Percentiles rank a stretch among this genome's conserved stretches.
phyloP scores from a whole-genome alignment of 1,140 invertebrate species.

The Drosophila teissieri region DNA sequence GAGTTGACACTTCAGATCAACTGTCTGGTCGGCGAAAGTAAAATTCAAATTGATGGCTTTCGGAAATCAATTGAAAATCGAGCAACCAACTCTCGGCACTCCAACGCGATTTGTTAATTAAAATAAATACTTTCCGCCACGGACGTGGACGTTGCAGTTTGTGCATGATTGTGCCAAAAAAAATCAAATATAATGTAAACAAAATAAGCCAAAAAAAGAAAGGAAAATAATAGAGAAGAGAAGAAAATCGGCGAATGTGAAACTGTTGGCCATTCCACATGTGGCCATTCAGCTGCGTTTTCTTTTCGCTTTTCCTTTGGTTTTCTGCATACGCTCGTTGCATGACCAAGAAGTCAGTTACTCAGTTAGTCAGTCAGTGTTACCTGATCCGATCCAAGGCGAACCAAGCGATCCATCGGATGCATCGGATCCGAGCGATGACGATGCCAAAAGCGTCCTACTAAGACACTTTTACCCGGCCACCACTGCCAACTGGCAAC shows the following conservation, averaged over 20 bases:
- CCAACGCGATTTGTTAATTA: constrained; percentile 72
- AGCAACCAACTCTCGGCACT: constrained; percentile 47
- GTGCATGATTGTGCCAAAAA: constrained; percentile 32
- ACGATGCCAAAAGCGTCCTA: constrained; percentile 73
- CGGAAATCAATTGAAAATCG: constrained; percentile 66
- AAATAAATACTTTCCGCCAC: constrained; percentile 81
- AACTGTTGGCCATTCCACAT: constrained; percentile 42
- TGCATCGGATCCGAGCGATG: constrained; percentile 33
- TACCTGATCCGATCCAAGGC: constrained; percentile 42
- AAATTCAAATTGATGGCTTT: constrained; percentile 66
- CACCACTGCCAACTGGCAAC: constrained; percentile 27
- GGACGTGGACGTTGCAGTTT: constrained; percentile 13
- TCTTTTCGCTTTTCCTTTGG: constrained; percentile 69
- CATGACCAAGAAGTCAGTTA: constrained; percentile 75
- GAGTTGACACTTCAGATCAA: constrained; percentile 1
- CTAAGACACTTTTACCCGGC: constrained; percentile 62
- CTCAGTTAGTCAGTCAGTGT: constrained; percentile 64
- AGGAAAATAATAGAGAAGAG: constrained; percentile 34
- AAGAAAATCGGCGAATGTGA: constrained; percentile 50
- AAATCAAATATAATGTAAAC: constrained; percentile 17
- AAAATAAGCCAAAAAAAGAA: constrained; percentile 22
- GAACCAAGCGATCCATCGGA: not conserved
- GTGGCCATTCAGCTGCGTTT: constrained; percentile 43
- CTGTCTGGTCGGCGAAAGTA: constrained; percentile 53
- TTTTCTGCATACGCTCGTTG: constrained; percentile 53